Evolutionary conservation across 2,113 vertebrate species (phyloP).

Genomic region (Leucosticte australis): DNA sequence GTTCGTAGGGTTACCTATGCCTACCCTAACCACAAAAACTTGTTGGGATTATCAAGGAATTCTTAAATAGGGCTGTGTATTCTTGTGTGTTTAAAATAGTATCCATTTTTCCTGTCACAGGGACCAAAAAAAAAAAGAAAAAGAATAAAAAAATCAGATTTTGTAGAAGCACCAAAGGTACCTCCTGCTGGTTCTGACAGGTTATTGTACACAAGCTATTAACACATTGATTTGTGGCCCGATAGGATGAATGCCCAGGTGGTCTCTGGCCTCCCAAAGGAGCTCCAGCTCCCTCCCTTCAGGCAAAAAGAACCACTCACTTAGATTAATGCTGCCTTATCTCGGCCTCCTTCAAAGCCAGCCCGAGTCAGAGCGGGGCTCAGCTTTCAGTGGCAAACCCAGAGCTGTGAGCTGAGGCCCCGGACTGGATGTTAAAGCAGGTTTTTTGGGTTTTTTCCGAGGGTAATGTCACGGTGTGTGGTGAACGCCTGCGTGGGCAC

Average conservation of each 20-base stretch:
- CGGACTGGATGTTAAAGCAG: constrained; percentile 16
- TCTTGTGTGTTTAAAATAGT: background rate
- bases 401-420: constrained; percentile 28
- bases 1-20: accelerated
- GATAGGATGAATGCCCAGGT: constrained; percentile 12
- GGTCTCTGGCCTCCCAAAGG: constrained; percentile 36
- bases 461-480: background rate
- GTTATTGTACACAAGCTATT: constrained; percentile 34
- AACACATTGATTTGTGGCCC: constrained; percentile 12
- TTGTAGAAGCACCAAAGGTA: background rate
- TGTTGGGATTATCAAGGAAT: background rate
- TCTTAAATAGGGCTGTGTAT: background rate
- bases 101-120: background rate
- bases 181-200: background rate
- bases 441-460: accelerated
- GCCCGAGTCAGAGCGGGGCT: background rate
- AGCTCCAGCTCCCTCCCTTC: constrained; percentile 22
- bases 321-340: constrained; percentile 58
- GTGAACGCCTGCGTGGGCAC: background rate
- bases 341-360: constrained; percentile 52
- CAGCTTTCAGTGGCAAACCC: constrained; percentile 61
- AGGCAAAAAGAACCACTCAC: constrained; percentile 22
- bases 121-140: background rate
- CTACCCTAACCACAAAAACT: background rate
- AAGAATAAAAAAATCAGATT: background rate